Conservation (phyloP, 2,113 vertebrate genomes). For the Oncorhynchus gorbuscha region DNA sequence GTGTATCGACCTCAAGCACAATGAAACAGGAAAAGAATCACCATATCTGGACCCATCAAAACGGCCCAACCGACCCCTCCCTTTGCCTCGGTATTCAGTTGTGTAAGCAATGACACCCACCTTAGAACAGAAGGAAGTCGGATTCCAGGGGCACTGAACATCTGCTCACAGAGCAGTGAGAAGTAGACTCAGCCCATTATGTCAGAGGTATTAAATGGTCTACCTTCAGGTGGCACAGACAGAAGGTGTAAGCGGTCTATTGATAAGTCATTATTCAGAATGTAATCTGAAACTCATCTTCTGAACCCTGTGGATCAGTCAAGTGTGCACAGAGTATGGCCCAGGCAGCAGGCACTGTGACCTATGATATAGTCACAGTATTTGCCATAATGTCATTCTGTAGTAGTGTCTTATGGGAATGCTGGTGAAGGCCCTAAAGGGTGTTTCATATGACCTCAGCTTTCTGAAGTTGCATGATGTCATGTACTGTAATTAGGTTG, state of each 20-base stretch:
- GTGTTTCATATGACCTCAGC: slow-evolving; percentile 43
- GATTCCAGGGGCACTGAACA: neutral
- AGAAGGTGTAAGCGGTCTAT: neutral
- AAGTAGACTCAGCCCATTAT: neutral
- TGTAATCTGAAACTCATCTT: neutral
- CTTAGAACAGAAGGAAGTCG: neutral
- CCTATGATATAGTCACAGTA: neutral
- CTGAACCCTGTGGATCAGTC: neutral
- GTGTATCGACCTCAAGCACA: slow-evolving; percentile 29
- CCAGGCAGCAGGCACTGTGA: neutral
- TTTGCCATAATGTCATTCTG: slow-evolving; percentile 28
- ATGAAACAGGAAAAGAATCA: slow-evolving; percentile 34
- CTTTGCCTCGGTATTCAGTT: neutral
- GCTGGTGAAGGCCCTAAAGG: slow-evolving; percentile 16
- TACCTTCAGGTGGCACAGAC: neutral
- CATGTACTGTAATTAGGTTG: slow-evolving; percentile 38
- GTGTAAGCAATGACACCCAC: neutral
- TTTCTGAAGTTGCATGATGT: slow-evolving; percentile 46
- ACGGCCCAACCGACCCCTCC: neutral
- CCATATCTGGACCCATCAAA: slow-evolving; percentile 5
- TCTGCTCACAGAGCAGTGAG: neutral
- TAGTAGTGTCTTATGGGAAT: slow-evolving; percentile 20
- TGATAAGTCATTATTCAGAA: neutral
- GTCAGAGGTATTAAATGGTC: neutral
- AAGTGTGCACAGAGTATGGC: neutral